Evolutionary conservation across 2,888 invertebrate species (phyloP).

Genomic region (Caenorhabditis angaria): DNA sequence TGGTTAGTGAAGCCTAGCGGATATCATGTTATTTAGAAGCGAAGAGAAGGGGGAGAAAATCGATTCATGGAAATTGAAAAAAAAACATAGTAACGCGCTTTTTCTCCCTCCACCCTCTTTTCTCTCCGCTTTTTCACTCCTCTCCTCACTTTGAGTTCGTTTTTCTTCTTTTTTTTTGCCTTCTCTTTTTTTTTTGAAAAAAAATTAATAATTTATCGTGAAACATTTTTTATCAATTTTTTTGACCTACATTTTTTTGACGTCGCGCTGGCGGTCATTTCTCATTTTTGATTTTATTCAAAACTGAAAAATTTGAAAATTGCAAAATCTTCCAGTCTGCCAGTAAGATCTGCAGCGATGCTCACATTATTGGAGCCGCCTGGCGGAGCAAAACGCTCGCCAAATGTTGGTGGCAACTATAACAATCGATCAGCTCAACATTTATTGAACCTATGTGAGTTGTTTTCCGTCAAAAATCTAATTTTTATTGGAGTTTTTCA

Average conservation of each 20-base stretch:
- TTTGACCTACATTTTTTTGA: slow-evolving; percentile 8
- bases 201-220: slow-evolving; percentile 19
- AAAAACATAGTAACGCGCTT: slow-evolving; percentile 1
- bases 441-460: slow-evolving; percentile 53
- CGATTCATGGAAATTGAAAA: neutral
- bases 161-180: slow-evolving; percentile 13
- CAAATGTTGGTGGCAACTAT: slow-evolving; percentile 42
- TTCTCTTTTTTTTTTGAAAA: slow-evolving; percentile 11
- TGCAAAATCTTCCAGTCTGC: slow-evolving; percentile 20
- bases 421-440: slow-evolving; percentile 59
- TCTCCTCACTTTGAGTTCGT: slow-evolving; percentile 13
- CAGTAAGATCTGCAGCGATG: slow-evolving; percentile 54
- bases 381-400: slow-evolving; percentile 55
- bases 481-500: slow-evolving; percentile 19
- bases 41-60: too few relatives aligned
- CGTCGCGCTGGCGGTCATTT: neutral
- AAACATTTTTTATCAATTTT: slow-evolving; percentile 24
- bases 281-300: neutral
- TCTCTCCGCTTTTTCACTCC: slow-evolving; percentile 23
- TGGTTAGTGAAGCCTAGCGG: too few relatives aligned
- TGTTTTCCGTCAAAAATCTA: neutral
- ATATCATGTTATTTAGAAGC: too few relatives aligned
- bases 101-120: slow-evolving; percentile 13
- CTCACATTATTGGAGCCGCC: slow-evolving; percentile 64
- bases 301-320: neutral